These are phyloP conservation scores for Busseola fusca DNA, from an alignment of 2,888 invertebrate species.

Conservation along the genomic window DNA sequence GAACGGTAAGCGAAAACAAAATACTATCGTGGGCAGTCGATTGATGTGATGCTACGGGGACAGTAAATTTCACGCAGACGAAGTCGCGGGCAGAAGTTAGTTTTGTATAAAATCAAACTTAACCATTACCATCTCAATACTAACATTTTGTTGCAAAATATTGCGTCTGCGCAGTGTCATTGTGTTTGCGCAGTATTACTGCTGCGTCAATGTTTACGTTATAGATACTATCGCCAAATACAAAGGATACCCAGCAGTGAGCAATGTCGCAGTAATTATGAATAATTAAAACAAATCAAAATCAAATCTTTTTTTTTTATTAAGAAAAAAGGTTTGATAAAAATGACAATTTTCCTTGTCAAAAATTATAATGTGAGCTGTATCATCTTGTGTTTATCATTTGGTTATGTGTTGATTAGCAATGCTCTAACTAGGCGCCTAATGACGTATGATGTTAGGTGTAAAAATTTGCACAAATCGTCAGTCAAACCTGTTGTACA, in stretches of 20 bases:
- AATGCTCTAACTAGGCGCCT: constrained; percentile 10
- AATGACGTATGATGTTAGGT: constrained; percentile 25
- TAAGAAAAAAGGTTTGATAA: background rate
- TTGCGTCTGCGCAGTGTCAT: background rate
- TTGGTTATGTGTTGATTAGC: constrained; percentile 23
- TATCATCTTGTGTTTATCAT: constrained; percentile 10
- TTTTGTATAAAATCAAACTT: background rate
- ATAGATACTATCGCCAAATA: no score
- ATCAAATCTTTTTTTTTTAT: no score
- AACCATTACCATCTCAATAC: background rate
- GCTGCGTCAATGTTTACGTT: no score
- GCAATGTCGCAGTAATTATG: background rate
- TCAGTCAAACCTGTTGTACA: background rate
- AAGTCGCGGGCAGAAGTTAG: no score
- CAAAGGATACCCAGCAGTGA: background rate
- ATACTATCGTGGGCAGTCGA: no score
- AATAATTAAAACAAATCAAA: no score
- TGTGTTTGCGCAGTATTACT: no score
- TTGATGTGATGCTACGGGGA: no score
- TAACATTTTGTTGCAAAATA: background rate
- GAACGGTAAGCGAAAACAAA: no score
- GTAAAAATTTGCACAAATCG: constrained; percentile 12
- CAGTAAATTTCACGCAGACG: no score
- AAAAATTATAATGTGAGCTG: background rate
- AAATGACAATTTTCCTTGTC: background rate